These are phyloP conservation scores for Rambutsinella grinnellia DNA, from an alignment of 2,888 invertebrate genomes.

Conservation along the genomic window DNA sequence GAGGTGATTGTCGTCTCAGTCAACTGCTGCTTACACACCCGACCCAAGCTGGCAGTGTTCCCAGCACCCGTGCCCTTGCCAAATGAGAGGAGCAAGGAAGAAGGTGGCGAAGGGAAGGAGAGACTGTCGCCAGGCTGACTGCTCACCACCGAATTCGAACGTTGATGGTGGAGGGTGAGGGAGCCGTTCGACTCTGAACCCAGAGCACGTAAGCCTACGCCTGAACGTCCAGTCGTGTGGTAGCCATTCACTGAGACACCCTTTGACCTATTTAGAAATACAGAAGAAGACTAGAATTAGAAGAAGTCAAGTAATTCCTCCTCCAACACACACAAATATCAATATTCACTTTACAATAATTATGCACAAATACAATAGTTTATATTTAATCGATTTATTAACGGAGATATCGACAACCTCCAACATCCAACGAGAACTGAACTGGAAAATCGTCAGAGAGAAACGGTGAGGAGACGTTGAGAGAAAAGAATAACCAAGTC, in stretches of 20 bases:
- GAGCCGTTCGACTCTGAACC: conserved; percentile 43
- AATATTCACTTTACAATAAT: too few relatives aligned
- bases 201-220: conserved; percentile 31
- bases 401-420: too few relatives aligned
- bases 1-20: conserved; percentile 50
- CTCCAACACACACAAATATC: too few relatives aligned
- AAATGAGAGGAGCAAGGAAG: conserved; percentile 19
- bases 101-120: conserved; percentile 17
- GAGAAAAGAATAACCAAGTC: too few relatives aligned
- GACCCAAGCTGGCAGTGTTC: conserved; percentile 49
- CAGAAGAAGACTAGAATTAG: too few relatives aligned
- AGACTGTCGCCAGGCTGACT: conserved; percentile 35
- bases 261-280: conserved; percentile 45
- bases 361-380: too few relatives aligned
- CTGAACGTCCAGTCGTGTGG: conserved; percentile 49
- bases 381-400: too few relatives aligned
- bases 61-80: conserved; percentile 3
- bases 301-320: too few relatives aligned
- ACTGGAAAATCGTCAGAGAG: too few relatives aligned
- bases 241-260: conserved; percentile 50
- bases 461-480: too few relatives aligned
- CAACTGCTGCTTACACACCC: conserved; percentile 35
- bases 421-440: too few relatives aligned
- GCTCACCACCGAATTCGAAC: conserved; percentile 39
- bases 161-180: conserved; percentile 29